Conservation (phyloP, 2,797 vertebrate species). For the Cheirogaleus major region DNA sequence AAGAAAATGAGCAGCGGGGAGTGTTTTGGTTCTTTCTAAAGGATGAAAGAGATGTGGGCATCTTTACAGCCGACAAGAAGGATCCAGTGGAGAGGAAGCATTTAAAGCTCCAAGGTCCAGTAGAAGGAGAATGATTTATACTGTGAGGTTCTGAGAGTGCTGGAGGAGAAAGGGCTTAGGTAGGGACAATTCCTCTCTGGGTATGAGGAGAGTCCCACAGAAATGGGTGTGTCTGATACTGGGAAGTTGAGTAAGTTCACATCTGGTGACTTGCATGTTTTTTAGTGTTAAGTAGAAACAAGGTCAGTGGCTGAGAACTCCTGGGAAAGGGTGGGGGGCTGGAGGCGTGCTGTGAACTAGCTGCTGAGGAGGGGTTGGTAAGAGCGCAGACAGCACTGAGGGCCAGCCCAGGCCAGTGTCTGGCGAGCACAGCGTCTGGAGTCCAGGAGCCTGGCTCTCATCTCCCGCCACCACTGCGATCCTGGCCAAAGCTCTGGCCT, state of each 20-base stretch:
- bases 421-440: neutral
- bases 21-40: neutral
- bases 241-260: neutral
- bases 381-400: neutral
- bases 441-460: neutral
- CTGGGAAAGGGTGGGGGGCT: neutral
- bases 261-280: neutral
- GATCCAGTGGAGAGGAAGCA: neutral
- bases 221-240: neutral
- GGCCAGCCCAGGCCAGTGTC: neutral
- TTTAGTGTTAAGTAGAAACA: neutral
- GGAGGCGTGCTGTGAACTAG: neutral
- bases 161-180: too few relatives aligned
- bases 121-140: neutral
- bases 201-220: neutral
- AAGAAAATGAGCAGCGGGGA: neutral
- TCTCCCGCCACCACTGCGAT: neutral
- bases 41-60: neutral
- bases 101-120: neutral
- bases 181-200: neutral
- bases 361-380: neutral
- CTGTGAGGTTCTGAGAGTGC: neutral
- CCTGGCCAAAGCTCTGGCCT: neutral
- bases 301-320: neutral
- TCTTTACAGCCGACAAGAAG: neutral